Evolutionary conservation across 2,797 vertebrate genomes (phyloP).

Genomic region (Rhadinocentrus ornatus): DNA sequence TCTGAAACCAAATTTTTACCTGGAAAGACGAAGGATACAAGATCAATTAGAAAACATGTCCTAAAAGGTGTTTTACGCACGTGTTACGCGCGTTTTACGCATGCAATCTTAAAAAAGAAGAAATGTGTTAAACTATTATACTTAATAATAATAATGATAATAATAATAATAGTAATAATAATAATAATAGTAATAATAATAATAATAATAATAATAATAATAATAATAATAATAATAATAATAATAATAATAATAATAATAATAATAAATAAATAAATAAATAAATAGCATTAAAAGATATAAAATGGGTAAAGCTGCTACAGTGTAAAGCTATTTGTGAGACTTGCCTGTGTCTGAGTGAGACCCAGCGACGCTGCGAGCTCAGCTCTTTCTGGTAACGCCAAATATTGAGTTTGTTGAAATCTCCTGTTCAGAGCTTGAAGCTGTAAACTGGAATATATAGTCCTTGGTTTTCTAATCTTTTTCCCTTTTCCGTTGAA

Average conservation of each 20-base stretch:
- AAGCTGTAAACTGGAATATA: slow-evolving; percentile 97
- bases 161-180: slow-evolving; percentile 8
- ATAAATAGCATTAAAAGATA: slow-evolving; percentile 12
- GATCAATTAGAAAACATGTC: not conserved
- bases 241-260: slow-evolving; percentile 18
- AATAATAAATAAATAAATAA: slow-evolving; percentile 19
- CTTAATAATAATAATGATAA: not conserved
- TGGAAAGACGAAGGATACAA: slow-evolving; percentile 51
- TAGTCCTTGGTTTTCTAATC: slow-evolving; percentile 97
- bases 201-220: not conserved
- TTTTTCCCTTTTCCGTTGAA: slow-evolving; percentile 99
- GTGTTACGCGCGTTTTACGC: slow-evolving; percentile 39
- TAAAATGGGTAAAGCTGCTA: not conserved
- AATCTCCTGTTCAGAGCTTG: slow-evolving; percentile 97
- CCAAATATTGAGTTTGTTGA: slow-evolving; percentile 97
- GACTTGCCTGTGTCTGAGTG: slow-evolving; percentile 97
- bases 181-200: slow-evolving; percentile 23
- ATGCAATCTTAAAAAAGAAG: not conserved
- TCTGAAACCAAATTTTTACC: slow-evolving; percentile 98
- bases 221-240: slow-evolving; percentile 11
- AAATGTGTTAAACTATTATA: not conserved
- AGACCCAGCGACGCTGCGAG: slow-evolving; percentile 96
- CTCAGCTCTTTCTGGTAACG: slow-evolving; percentile 97
- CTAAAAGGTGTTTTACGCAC: not conserved
- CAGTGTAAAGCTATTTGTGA: slow-evolving; percentile 29